Percentiles rank a stretch among this genome's conserved stretches.
phyloP scores from a whole-genome alignment of 1,140 invertebrate species.

The Drosophila kikkawai region DNA sequence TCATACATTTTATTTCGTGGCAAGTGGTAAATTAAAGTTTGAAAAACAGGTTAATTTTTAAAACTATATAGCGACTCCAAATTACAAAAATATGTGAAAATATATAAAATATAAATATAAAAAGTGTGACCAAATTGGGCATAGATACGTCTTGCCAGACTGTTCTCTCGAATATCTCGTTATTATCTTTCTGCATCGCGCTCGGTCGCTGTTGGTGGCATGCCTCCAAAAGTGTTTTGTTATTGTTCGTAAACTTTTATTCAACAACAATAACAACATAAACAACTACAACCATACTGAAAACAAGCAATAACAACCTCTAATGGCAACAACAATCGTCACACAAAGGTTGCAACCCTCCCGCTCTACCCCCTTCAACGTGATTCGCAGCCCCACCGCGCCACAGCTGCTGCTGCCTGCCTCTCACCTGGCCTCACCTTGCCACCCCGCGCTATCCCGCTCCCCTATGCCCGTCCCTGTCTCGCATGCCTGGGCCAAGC shows the following conservation, averaged over 20 bases:
- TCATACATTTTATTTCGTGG: neutral
- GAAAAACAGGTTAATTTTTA: too few relatives aligned
- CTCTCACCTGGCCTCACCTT: constrained; percentile 24
- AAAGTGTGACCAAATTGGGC: too few relatives aligned
- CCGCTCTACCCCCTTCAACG: neutral
- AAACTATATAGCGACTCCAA: too few relatives aligned
- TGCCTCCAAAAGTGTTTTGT: constrained; percentile 49
- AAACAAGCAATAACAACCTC: neutral
- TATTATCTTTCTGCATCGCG: neutral
- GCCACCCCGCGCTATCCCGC: constrained; percentile 9
- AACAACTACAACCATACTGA: constrained; percentile 4
- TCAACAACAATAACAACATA: constrained; percentile 54
- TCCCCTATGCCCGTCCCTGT: constrained; percentile 11
- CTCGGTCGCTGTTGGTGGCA: constrained; percentile 61
- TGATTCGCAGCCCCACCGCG: constrained; percentile 7
- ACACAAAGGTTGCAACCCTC: constrained; percentile 22
- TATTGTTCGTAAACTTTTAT: constrained; percentile 41
- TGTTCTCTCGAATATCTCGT: constrained; percentile 13
- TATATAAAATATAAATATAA: too few relatives aligned
- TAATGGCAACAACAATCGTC: constrained; percentile 25
- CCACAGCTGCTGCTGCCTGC: constrained; percentile 1
- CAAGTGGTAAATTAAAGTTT: neutral
- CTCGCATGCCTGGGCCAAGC: constrained; percentile 32
- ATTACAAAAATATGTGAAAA: too few relatives aligned
- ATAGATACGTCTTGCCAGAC: neutral